A percentile compares a stretch with the other conserved stretches of the same genome.
Conservation (phyloP, 2,797 vertebrate species). For the Neosalanx taihuensis region DNA sequence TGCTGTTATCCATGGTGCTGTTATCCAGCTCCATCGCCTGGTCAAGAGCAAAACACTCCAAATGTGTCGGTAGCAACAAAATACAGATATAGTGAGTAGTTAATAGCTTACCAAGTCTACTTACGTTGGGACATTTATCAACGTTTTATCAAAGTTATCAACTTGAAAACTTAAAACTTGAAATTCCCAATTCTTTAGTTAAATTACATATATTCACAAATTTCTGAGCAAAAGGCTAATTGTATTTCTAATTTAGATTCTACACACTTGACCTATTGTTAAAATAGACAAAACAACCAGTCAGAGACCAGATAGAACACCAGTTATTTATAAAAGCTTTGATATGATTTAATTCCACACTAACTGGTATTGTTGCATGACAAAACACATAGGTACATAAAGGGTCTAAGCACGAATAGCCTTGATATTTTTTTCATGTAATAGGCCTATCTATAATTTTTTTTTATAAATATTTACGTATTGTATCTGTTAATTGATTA, state of each 20-base stretch:
- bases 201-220: no score
- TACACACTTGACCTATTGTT: no score
- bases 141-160: no score
- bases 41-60: not conserved
- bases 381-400: no score
- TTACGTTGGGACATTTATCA: not conserved
- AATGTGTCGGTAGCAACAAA: not conserved
- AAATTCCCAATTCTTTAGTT: no score
- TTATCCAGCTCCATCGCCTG: constrained; percentile 11
- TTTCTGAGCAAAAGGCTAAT: no score
- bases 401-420: no score
- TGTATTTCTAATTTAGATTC: no score
- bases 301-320: no score
- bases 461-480: no score
- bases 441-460: not conserved
- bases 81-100: constrained; percentile 1
- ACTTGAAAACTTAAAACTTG: no score
- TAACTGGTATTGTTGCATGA: not conserved
- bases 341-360: not conserved
- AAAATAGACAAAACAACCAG: no score
- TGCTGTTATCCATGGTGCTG: constrained; percentile 52
- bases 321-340: not conserved
- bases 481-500: not conserved
- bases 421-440: not conserved
- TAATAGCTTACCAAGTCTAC: not conserved